These are phyloP conservation scores for Lutjanus campechanus DNA, from an alignment of 2,797 vertebrate species.

Conservation along the genomic window DNA sequence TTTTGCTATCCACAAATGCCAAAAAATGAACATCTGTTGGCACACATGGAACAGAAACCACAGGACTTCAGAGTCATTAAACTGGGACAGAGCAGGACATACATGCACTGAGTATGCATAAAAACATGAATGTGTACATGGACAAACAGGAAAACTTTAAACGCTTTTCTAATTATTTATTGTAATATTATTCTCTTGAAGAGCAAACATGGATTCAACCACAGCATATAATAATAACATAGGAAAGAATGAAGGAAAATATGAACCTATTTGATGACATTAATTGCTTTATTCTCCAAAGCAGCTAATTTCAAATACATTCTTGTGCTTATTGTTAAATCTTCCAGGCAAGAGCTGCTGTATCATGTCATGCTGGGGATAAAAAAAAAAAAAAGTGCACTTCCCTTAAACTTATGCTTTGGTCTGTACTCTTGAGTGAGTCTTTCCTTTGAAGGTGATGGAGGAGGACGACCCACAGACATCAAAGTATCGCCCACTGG, in stretches of 20 bases:
- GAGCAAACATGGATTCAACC: background rate
- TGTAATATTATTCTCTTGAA: background rate
- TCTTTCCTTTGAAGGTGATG: slow-evolving; percentile 51
- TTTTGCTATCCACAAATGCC: slow-evolving; percentile 1
- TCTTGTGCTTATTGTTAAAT: background rate
- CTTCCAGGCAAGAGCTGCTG: background rate
- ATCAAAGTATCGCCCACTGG: slow-evolving; percentile 55
- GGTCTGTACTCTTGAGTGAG: slow-evolving; percentile 12
- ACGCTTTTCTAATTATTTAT: background rate
- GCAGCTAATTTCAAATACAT: background rate
- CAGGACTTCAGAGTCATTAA: slow-evolving; percentile 14
- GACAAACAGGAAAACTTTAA: background rate
- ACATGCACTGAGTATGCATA: background rate
- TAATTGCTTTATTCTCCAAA: background rate
- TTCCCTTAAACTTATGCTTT: slow-evolving; percentile 17
- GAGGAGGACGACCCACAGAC: slow-evolving; percentile 31
- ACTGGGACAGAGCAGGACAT: background rate
- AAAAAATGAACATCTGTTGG: slow-evolving; percentile 39
- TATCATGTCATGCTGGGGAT: background rate
- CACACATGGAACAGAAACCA: slow-evolving; percentile 31
- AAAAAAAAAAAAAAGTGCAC: background rate
- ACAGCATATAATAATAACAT: background rate
- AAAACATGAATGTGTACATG: background rate
- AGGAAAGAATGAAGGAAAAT: background rate
- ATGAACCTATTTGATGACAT: background rate